These are phyloP conservation scores for Pomacea maculata DNA, from an alignment of 1,140 invertebrate genomes.

Conservation along the genomic window DNA sequence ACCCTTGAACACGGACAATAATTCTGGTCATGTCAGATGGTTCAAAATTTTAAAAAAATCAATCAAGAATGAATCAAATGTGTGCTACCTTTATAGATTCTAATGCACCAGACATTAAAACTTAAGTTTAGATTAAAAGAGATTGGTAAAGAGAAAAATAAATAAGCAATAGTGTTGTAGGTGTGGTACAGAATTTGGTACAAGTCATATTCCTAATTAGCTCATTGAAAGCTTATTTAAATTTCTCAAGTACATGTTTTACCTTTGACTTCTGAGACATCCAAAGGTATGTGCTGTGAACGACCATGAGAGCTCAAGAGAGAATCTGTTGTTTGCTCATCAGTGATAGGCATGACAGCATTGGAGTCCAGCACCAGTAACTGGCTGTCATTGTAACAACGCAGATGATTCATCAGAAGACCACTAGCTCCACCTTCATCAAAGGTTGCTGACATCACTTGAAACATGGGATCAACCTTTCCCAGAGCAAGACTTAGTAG, in stretches of 20 bases:
- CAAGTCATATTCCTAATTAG: too few relatives aligned
- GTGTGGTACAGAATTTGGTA: too few relatives aligned
- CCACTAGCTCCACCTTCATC: conserved; percentile 66
- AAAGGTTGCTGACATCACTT: conserved; percentile 66
- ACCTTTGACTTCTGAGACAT: conserved; percentile 51
- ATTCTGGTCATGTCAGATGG: neutral
- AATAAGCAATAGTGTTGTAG: neutral
- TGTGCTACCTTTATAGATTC: too few relatives aligned
- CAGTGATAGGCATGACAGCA: conserved; percentile 40
- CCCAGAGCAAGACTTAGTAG: neutral
- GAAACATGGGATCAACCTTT: conserved; percentile 67
- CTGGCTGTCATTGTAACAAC: conserved; percentile 58
- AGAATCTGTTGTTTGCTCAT: conserved; percentile 21
- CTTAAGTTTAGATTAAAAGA: neutral
- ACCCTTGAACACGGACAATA: too few relatives aligned
- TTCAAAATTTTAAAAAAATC: neutral
- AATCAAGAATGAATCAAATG: too few relatives aligned
- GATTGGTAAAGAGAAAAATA: neutral
- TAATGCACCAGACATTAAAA: too few relatives aligned
- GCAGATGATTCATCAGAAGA: conserved; percentile 63
- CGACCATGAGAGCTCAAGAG: conserved; percentile 9
- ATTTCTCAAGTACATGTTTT: neutral
- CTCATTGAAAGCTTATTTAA: too few relatives aligned
- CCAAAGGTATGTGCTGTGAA: conserved; percentile 13
- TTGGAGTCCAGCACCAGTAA: conserved; percentile 58